A percentile compares a stretch with the other conserved stretches of the same genome.
These are phyloP conservation scores for Allacma fusca DNA, from an alignment of 2,888 invertebrate genomes.

Conservation along the genomic window DNA sequence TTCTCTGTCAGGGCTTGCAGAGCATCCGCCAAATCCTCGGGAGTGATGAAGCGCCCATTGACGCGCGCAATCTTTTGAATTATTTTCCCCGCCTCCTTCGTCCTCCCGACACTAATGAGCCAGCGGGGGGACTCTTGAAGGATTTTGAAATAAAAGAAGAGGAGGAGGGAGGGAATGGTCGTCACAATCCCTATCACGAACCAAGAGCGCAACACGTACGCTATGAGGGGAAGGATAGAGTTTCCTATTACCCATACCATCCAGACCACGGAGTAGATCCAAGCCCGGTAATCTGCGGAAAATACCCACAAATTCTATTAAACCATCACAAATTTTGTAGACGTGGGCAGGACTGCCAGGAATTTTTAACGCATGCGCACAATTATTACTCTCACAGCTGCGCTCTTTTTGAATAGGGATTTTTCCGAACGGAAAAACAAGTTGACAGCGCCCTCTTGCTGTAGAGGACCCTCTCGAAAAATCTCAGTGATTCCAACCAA, in stretches of 20 bases:
- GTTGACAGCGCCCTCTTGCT: too few relatives aligned
- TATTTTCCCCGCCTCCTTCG: conserved; percentile 53
- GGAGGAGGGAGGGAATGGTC: conserved; percentile 50
- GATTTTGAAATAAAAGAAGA: conserved; percentile 47
- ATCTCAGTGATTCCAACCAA: too few relatives aligned
- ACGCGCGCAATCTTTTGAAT: conserved; percentile 49
- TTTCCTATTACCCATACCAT: conserved; percentile 53
- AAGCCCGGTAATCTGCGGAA: conserved; percentile 47
- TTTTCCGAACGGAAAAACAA: too few relatives aligned
- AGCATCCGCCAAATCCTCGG: conserved; percentile 14
- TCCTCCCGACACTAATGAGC: conserved; percentile 54
- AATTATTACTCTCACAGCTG: too few relatives aligned
- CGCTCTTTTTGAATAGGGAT: too few relatives aligned
- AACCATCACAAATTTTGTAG: too few relatives aligned
- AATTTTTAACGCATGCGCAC: too few relatives aligned
- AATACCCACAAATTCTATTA: too few relatives aligned
- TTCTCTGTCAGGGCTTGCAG: background rate
- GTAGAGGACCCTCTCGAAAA: too few relatives aligned
- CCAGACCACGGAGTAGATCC: conserved; percentile 53
- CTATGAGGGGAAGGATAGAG: conserved; percentile 46
- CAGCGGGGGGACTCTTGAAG: conserved; percentile 58
- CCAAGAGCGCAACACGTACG: conserved; percentile 55
- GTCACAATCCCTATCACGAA: conserved; percentile 52
- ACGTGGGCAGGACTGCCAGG: too few relatives aligned
- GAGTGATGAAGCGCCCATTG: conserved; percentile 24